Base-by-base conservation (phyloP, 2,113 vertebrate genomes). In the Corapipo altera region DNA sequence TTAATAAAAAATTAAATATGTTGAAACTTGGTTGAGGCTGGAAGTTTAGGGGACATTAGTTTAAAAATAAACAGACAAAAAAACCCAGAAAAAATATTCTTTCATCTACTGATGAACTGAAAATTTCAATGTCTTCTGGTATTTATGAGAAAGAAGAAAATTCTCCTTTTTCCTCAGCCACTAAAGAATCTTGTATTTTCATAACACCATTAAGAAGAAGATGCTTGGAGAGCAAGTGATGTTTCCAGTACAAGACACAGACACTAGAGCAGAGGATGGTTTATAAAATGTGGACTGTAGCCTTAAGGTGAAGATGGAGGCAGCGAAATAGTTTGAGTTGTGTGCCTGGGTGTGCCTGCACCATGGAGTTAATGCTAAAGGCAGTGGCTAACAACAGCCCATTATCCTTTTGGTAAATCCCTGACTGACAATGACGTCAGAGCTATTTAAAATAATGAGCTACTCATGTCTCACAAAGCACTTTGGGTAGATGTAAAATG, bases 371-470 rank as follows among this genome's bases (percentile, higher is more conserved):
- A n/a, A 21, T 26, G 32, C 58, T 52, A n/a, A 81, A 88, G 85
- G 62, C 74, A 44, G 33, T n/a, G 62, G 44, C 73, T 87, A 84
- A 62, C 46, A 92, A 28, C 52, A 74, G 33, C 35, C 57, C 19
- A 85, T 82, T 85, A 82, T 69, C 35, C 58, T 76, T 71, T 39
- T 3, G 2, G n/a, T 49, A 89, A 93, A 61, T 48, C 37, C 57
- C 15, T 91, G 77, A 52, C 57, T 82, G 77, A 67, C 75, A 78
- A 46, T 85, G 64, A 85, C 19, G 59, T 77, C 89, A 91, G 87
- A 61, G 30, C 35, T 59, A 77, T 96, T 89, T 83, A 79, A 88
- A 57, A 88, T 93, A 89, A 95, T 91, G 11, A 94, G 20, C 30
- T 49, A 39, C n/a, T 90, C 59, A 2, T 51, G 70, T 71, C 58